Evolutionary conservation across 2,888 invertebrate genomes (phyloP).

Genomic region (Trachelus tabidus): DNA sequence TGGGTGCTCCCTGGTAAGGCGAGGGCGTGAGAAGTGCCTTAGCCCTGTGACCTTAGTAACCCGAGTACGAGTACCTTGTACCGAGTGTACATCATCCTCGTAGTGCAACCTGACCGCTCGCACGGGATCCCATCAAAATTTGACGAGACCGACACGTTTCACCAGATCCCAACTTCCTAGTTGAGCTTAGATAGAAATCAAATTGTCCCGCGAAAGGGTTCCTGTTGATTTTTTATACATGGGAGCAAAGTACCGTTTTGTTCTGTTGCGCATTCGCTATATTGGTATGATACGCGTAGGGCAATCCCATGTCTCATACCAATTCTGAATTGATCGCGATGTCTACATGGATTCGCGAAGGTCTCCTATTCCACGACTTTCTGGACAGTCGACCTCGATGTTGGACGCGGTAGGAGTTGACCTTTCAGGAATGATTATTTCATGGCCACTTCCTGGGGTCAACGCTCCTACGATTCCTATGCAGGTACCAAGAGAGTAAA

Average conservation of each 20-base stretch:
- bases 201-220: neutral
- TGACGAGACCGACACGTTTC: conserved; percentile 54
- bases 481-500: conserved; percentile 43
- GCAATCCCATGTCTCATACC: neutral
- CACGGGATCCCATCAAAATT: conserved; percentile 56
- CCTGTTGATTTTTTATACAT: conserved; percentile 31
- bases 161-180: neutral
- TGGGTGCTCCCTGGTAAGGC: conserved; percentile 60
- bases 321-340: neutral
- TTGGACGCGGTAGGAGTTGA: conserved; percentile 47
- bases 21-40: conserved; percentile 66
- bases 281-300: neutral
- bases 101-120: neutral
- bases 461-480: conserved; percentile 60
- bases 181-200: neutral
- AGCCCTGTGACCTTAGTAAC: conserved; percentile 63
- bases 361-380: neutral
- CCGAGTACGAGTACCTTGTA: conserved; percentile 35
- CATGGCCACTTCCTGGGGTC: conserved; percentile 63
- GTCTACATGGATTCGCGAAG: neutral
- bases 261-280: neutral
- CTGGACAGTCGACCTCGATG: conserved; percentile 16
- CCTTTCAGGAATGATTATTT: conserved; percentile 61
- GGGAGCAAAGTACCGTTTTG: conserved; percentile 29
- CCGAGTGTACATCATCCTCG: neutral